Evolutionary conservation across 2,888 invertebrate genomes (phyloP).

Genomic region (Drosophila percnosoma): DNA sequence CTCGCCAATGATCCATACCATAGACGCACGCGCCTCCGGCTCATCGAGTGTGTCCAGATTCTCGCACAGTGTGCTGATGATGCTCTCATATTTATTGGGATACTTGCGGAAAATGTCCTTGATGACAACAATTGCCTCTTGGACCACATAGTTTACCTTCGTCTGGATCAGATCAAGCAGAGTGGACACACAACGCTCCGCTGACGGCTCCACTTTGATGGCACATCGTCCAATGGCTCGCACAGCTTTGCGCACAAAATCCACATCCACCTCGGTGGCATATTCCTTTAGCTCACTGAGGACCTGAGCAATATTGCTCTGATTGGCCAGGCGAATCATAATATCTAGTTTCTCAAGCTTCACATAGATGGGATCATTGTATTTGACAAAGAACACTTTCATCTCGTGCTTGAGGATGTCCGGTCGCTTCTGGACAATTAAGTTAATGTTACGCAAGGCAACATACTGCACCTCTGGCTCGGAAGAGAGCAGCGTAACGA

Average conservation of each 20-base stretch:
- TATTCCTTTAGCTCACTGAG: conserved; percentile 99
- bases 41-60: conserved; percentile 99
- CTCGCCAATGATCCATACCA: conserved; percentile 98
- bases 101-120: conserved; percentile 99
- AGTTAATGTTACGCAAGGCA: conserved; percentile 98
- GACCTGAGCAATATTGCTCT: conserved; percentile 99
- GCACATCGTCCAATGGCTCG: conserved; percentile 99
- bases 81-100: conserved; percentile 99
- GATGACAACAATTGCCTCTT: conserved; percentile 99
- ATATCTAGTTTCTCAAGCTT: conserved; percentile 99
- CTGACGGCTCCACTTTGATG: conserved; percentile 98
- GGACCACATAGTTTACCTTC: conserved; percentile 99
- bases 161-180: conserved; percentile 99
- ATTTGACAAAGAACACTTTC: conserved; percentile 99
- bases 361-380: conserved; percentile 99
- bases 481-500: conserved; percentile 98
- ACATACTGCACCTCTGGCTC: conserved; percentile 99
- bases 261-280: conserved; percentile 99
- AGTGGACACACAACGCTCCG: conserved; percentile 99
- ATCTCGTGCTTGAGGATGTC: conserved; percentile 99
- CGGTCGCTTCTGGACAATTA: conserved; percentile 99
- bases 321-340: conserved; percentile 99
- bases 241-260: conserved; percentile 99
- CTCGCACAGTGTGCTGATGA: conserved; percentile 99
- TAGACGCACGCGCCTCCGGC: conserved; percentile 98